Base-by-base conservation (phyloP, 2,113 vertebrate genomes). In the Upupa epops region DNA sequence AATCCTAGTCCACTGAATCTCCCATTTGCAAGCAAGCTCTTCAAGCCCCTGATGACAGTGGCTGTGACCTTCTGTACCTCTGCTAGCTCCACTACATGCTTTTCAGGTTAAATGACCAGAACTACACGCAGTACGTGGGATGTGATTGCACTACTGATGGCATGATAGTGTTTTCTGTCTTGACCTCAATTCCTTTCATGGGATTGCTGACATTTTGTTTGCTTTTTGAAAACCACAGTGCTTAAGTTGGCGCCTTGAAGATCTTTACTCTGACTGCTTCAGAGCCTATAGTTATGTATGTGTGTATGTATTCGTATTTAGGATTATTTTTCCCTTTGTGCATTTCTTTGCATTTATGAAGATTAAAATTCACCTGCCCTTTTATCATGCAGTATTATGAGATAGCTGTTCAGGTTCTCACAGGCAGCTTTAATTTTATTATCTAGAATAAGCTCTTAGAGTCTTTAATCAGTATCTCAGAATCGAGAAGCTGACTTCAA, bases 391-490 rank as follows among this genome's bases (percentile, higher is more conserved):
- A 55, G 34, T 78, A 26, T 93, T 93, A 75, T 64, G 61, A 95
- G 74, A 68, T 72, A 82, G 65, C 86, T 94, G 73, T 89, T 92
- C 73, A 84, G 61, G 12, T 82, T 86, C 77, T 90, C 83, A 90
- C 58, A 75, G 76, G 22, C 61, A 75, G 56, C 40, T 89, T 90
- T 72, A 69, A 89, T 93, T 74, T 94, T 58, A 90, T 95, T 94
- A 75, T 84, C 54, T 4, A 0, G 16, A 93, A 86, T 82, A 82
- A 90, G 61, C 73, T 89, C 93, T 93, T 70, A 49, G 69, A 78
- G 65, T 21, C 65, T 90, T 88, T 90, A 72, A 58, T 88, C 84
- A 79, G 22, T 92, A 79, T 72, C 52, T 92, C 86, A 64, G 74
- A 75, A 86, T 84, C 66, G 72, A 26, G 25, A 90, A 81, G 83